These are phyloP conservation scores for Papilio protenor DNA, from an alignment of 2,888 invertebrate genomes.

Conservation along the genomic window DNA sequence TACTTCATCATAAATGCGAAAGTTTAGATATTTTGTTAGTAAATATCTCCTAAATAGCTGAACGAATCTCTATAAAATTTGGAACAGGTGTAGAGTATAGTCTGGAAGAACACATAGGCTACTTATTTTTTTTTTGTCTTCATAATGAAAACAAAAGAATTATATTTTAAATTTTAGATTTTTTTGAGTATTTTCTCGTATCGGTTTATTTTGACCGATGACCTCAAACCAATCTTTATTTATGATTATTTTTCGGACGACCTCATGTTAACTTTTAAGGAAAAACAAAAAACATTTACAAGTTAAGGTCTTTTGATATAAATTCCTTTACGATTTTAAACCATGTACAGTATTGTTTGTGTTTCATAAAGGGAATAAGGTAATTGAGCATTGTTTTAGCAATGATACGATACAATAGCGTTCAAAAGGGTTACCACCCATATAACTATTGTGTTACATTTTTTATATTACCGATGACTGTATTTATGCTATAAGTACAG, in stretches of 20 bases:
- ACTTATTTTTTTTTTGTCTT: too few species aligned
- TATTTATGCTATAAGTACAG: background rate
- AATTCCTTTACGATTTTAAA: conserved; percentile 3
- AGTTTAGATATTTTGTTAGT: too few species aligned
- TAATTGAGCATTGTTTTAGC: conserved; percentile 6
- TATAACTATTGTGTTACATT: background rate
- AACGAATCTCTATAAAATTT: too few species aligned
- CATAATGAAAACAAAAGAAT: background rate
- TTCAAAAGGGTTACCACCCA: background rate
- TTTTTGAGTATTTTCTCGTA: background rate
- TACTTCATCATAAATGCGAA: too few species aligned
- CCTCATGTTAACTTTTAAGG: background rate
- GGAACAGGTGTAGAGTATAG: too few species aligned
- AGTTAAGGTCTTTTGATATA: background rate
- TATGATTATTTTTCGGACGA: background rate
- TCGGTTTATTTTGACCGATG: background rate
- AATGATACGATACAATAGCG: background rate
- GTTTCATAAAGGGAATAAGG: background rate
- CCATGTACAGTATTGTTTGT: background rate
- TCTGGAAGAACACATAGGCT: too few species aligned
- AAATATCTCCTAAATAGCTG: too few species aligned
- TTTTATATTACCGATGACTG: conserved; percentile 1
- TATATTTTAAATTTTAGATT: background rate
- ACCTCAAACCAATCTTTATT: background rate
- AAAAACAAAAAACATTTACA: background rate